These are phyloP conservation scores for Chelonus formosanus DNA, from an alignment of 2,888 invertebrate species.

Conservation along the genomic window DNA sequence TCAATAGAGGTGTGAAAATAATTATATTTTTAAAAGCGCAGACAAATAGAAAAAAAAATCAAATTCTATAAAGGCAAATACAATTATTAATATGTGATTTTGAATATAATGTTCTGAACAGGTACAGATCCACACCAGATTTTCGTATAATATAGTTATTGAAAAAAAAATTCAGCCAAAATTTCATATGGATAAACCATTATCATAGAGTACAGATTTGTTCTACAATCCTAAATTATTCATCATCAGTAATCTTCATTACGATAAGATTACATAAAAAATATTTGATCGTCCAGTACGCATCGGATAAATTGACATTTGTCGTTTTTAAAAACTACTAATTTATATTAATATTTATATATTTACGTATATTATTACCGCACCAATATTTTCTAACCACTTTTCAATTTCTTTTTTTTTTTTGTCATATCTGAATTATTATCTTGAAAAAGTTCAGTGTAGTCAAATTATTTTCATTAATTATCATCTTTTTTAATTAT, in stretches of 20 bases:
- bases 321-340: constrained; percentile 17
- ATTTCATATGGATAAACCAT: no score
- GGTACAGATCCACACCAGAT: constrained; percentile 33
- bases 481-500: no score
- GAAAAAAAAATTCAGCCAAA: no score
- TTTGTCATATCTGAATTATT: no score
- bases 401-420: no score
- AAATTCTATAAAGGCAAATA: no score
- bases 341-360: constrained; percentile 15
- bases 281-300: constrained; percentile 35
- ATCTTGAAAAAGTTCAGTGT: no score
- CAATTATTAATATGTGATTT: neutral
- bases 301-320: constrained; percentile 36
- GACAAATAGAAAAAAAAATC: no score
- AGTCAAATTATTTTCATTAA: no score
- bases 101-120: constrained; percentile 31
- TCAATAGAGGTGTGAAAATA: no score
- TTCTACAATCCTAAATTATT: neutral
- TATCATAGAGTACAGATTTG: no score
- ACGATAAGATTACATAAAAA: constrained; percentile 27
- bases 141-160: constrained; percentile 7
- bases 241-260: constrained; percentile 11
- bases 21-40: no score
- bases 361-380: neutral
- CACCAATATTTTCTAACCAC: neutral